These are phyloP conservation scores for Drosophila murphyi DNA, from an alignment of 1,140 invertebrate genomes.

Conservation along the genomic window DNA sequence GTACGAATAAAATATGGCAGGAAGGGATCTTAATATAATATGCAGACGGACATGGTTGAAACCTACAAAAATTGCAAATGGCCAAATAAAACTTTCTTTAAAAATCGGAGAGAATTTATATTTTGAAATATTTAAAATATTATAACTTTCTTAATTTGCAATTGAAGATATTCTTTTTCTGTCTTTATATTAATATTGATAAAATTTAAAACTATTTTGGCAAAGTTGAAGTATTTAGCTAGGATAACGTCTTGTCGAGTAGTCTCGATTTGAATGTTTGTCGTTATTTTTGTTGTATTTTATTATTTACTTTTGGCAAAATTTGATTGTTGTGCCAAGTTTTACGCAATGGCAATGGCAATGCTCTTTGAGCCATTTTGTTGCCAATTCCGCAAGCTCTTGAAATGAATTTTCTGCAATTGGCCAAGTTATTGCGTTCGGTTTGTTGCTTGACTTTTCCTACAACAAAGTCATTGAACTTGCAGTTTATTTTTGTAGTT, in stretches of 20 bases:
- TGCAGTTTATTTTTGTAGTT: slow-evolving; percentile 19
- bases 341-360: slow-evolving; percentile 48
- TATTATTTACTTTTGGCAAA: slow-evolving; percentile 39
- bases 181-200: too few relatives aligned
- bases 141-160: too few relatives aligned
- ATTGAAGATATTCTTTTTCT: too few relatives aligned
- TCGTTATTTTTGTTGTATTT: slow-evolving; percentile 48
- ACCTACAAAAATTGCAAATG: too few relatives aligned
- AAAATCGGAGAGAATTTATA: too few relatives aligned
- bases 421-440: slow-evolving; percentile 63
- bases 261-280: too few relatives aligned
- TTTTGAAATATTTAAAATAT: too few relatives aligned
- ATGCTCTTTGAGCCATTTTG: slow-evolving; percentile 67
- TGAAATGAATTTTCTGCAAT: slow-evolving; percentile 44
- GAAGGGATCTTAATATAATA: not conserved
- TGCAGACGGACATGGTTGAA: too few relatives aligned
- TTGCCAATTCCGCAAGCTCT: slow-evolving; percentile 68
- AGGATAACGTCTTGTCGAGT: not conserved
- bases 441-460: slow-evolving; percentile 35
- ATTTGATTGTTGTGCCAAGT: slow-evolving; percentile 45
- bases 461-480: slow-evolving; percentile 59
- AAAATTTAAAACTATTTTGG: not conserved
- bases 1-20: not conserved
- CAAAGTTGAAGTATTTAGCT: not conserved
- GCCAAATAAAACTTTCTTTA: too few relatives aligned